Evolutionary conservation across 2,113 vertebrate species (phyloP).

Genomic region (Urocynchramus pylzowi): DNA sequence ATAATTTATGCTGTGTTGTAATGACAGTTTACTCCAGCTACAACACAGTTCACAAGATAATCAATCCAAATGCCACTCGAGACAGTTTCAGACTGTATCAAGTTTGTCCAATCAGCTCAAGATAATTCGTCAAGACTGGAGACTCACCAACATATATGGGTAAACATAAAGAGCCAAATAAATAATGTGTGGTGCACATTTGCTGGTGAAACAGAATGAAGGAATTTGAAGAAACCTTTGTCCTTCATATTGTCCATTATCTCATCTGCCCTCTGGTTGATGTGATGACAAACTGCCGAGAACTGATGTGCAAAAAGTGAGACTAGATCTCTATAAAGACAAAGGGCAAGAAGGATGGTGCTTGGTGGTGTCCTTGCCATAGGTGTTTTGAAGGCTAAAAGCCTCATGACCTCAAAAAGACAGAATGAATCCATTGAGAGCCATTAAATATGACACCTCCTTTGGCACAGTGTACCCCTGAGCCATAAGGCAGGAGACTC

Average conservation of each 20-base stretch:
- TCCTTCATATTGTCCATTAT: not conserved
- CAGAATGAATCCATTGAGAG: not conserved
- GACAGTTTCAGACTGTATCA: not conserved
- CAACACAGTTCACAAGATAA: not conserved
- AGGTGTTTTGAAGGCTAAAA: not conserved
- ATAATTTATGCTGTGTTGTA: not conserved
- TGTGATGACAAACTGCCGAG: not conserved
- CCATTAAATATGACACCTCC: not conserved
- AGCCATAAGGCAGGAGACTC: not conserved
- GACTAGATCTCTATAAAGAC: not conserved
- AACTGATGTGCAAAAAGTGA: not conserved
- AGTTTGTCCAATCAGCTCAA: not conserved
- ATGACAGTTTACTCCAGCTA: not conserved
- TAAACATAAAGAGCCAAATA: not conserved
- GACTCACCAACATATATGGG: not conserved
- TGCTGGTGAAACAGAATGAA: not conserved
- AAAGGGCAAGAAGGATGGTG: not conserved
- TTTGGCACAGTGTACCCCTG: not conserved
- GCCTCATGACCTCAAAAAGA: not conserved
- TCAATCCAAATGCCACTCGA: not conserved
- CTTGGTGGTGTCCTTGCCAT: not conserved
- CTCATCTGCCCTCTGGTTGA: not conserved
- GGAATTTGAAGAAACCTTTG: not conserved
- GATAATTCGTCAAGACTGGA: not conserved
- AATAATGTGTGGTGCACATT: not conserved